A percentile compares a stretch with the other conserved stretches of the same genome.
Evolutionary conservation across 2,888 invertebrate genomes (phyloP).

Genomic region (Chalcosyrphus nemorum): DNA sequence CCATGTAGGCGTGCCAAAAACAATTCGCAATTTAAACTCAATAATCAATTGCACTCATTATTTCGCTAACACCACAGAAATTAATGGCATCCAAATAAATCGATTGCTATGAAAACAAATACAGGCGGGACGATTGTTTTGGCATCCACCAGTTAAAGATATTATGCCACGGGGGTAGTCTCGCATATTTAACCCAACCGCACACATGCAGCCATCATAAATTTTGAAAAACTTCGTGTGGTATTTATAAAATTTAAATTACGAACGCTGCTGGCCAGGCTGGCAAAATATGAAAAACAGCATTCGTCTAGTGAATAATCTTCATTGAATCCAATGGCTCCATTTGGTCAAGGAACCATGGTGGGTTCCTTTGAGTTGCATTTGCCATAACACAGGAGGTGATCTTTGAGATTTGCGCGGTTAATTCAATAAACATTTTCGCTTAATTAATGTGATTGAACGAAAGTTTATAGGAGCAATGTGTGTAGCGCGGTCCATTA

Average conservation of each 20-base stretch:
- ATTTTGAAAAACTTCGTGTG: constrained; percentile 44
- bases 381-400: constrained; percentile 66
- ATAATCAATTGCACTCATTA: constrained; percentile 38
- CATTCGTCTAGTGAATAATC: constrained; percentile 1
- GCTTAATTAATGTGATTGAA: constrained; percentile 58
- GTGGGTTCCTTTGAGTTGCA: constrained; percentile 58
- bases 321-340: constrained; percentile 41
- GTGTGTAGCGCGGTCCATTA: constrained; percentile 2
- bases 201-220: constrained; percentile 45
- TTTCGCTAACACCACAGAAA: constrained; percentile 41
- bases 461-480: constrained; percentile 39
- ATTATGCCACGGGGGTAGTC: constrained; percentile 32
- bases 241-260: constrained; percentile 38
- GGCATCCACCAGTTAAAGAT: constrained; percentile 31
- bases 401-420: constrained; percentile 52
- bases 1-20: constrained; percentile 7
- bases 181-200: constrained; percentile 1
- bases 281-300: constrained; percentile 32
- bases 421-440: constrained; percentile 58
- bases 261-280: neutral
- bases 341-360: constrained; percentile 55
- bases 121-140: constrained; percentile 52
- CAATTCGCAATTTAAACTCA: constrained; percentile 20
- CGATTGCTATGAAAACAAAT: constrained; percentile 65
- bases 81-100: constrained; percentile 63